phyloP scores from a whole-genome alignment of 2,797 vertebrate species.

The Microhierax caerulescens region DNA sequence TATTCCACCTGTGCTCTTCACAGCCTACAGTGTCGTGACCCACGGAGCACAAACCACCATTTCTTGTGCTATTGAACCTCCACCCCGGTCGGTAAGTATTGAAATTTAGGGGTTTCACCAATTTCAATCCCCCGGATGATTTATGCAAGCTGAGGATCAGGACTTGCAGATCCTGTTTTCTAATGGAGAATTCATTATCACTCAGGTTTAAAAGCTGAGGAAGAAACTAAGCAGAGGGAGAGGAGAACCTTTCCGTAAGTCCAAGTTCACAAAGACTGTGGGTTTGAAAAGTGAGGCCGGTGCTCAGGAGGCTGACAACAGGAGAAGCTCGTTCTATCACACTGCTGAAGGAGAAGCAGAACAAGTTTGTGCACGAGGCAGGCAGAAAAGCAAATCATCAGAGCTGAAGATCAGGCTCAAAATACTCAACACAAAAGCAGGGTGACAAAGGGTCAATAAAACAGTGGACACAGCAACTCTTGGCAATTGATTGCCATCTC shows the following conservation, averaged over 20 bases:
- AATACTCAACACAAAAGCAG: background rate
- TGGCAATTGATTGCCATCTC: background rate
- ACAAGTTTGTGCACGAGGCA: background rate
- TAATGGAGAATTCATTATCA: background rate
- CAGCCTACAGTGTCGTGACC: accelerated
- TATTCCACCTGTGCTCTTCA: background rate
- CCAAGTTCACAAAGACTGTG: background rate
- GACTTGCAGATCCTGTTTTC: background rate
- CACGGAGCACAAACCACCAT: background rate
- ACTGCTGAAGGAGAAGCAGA: background rate
- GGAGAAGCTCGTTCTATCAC: background rate
- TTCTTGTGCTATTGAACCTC: background rate
- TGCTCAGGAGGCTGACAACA: background rate
- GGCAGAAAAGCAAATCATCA: background rate
- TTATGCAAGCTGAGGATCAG: background rate
- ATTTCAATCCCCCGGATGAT: background rate
- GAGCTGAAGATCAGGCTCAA: background rate
- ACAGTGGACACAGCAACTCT: accelerated
- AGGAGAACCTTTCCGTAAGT: accelerated
- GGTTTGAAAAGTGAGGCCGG: accelerated
- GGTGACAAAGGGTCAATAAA: background rate
- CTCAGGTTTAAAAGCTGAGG: background rate
- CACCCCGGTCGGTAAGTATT: background rate
- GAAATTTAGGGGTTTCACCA: accelerated
- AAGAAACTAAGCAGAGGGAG: background rate